phyloP scores from a whole-genome alignment of 2,888 invertebrate species.

The Tuta absoluta region DNA sequence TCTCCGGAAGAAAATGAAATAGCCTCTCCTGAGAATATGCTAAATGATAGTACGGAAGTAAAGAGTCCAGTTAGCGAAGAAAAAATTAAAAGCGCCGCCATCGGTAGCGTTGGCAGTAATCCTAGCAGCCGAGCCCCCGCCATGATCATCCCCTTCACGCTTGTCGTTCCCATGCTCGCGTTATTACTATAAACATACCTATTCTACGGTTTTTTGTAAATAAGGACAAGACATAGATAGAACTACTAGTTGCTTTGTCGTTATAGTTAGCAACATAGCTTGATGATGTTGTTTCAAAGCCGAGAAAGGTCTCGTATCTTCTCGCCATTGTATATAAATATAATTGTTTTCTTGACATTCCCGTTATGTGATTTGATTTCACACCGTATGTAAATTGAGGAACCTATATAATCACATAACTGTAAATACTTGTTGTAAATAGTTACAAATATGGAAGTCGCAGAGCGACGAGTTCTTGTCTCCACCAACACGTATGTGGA shows the following conservation, averaged over 20 bases:
- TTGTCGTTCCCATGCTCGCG: constrained; percentile 59
- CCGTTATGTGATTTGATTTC: constrained; percentile 75
- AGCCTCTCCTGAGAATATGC: constrained; percentile 54
- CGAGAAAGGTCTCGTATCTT: constrained; percentile 42
- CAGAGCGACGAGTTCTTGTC: constrained; percentile 62
- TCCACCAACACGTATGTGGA: constrained; percentile 47
- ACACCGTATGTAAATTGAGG: constrained; percentile 66
- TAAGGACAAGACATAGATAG: constrained; percentile 46
- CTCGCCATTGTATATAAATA: constrained; percentile 64
- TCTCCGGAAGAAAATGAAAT: constrained; percentile 70
- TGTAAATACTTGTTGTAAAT: constrained; percentile 79
- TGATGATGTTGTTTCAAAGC: constrained; percentile 63
- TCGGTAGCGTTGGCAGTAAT: constrained; percentile 67
- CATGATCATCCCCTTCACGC: constrained; percentile 47
- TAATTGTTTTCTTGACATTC: constrained; percentile 70
- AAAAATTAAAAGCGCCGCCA: constrained; percentile 62
- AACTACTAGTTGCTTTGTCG: constrained; percentile 64
- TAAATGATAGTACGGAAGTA: constrained; percentile 62
- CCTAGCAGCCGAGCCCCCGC: constrained; percentile 50
- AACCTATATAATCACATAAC: constrained; percentile 66
- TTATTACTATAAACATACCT: constrained; percentile 59
- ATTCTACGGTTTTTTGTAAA: constrained; percentile 57
- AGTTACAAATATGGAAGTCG: constrained; percentile 68
- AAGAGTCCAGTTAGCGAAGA: constrained; percentile 63
- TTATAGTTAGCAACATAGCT: constrained; percentile 65